phyloP scores from a whole-genome alignment of 2,888 invertebrate genomes.

The Caenorhabditis sp. region DNA sequence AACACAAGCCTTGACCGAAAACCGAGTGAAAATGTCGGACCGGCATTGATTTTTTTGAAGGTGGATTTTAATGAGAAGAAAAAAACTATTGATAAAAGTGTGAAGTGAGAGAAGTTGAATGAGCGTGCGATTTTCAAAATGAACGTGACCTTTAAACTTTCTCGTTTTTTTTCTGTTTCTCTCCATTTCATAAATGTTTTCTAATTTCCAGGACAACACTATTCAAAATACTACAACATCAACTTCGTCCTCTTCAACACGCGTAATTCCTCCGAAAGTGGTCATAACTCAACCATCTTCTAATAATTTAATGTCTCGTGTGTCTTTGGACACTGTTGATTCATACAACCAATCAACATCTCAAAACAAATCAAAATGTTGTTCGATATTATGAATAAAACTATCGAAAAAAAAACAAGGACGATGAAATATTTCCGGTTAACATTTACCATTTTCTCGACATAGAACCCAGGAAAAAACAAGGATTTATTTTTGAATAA shows the following conservation, averaged over 20 bases:
- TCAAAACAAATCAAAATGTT: slow-evolving; percentile 39
- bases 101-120: too few relatives aligned
- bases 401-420: neutral
- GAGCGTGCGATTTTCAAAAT: too few relatives aligned
- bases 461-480: neutral
- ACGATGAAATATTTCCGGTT: neutral
- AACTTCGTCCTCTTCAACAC: neutral
- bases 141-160: too few relatives aligned
- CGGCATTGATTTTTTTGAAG: too few relatives aligned
- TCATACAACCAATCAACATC: slow-evolving; percentile 11
- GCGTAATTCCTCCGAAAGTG: slow-evolving; percentile 43
- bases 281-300: slow-evolving; percentile 56
- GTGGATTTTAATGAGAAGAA: too few relatives aligned
- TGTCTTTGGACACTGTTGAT: slow-evolving; percentile 39
- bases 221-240: neutral
- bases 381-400: slow-evolving; percentile 38
- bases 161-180: too few relatives aligned
- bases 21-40: too few relatives aligned
- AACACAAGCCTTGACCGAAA: too few relatives aligned
- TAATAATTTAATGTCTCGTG: slow-evolving; percentile 45
- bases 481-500: neutral
- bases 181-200: too few relatives aligned
- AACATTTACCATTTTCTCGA: neutral
- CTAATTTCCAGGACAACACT: neutral
- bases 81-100: too few relatives aligned